These are phyloP conservation scores for Gymnocephalus cernua DNA, from an alignment of 2,113 vertebrate genomes.

Conservation along the genomic window DNA sequence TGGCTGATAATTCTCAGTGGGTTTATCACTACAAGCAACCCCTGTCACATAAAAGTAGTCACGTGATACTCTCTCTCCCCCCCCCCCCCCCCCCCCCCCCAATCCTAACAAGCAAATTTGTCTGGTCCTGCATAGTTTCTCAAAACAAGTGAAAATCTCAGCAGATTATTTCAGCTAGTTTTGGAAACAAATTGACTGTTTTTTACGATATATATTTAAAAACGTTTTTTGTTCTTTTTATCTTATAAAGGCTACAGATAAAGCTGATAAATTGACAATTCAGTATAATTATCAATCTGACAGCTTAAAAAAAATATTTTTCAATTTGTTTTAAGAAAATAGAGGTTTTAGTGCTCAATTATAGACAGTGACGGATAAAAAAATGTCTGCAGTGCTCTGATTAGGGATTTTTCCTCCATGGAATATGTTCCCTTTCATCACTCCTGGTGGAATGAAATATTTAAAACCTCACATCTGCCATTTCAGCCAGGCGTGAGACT, in stretches of 20 bases:
- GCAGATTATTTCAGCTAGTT: background rate
- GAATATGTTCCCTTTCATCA: conserved; percentile 39
- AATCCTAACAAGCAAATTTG: background rate
- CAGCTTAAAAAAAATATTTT: background rate
- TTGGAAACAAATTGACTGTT: background rate
- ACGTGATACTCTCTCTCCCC: too few species aligned
- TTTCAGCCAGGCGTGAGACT: conserved; percentile 48
- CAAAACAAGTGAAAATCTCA: background rate
- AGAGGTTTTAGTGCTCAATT: background rate
- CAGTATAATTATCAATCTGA: background rate
- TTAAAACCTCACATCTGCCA: conserved; percentile 59
- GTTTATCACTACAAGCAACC: background rate
- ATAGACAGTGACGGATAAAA: background rate
- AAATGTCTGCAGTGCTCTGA: background rate
- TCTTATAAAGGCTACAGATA: background rate
- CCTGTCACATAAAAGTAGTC: background rate
- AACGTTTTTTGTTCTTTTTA: too few species aligned
- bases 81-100: too few species aligned
- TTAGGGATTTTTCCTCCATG: background rate
- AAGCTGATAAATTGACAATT: background rate
- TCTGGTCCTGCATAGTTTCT: background rate
- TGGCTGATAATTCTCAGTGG: background rate
- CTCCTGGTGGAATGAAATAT: conserved; percentile 50
- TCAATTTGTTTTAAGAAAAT: background rate
- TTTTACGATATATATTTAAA: background rate